Conservation (phyloP, 2,888 invertebrate genomes). For the Andrena fulva region DNA sequence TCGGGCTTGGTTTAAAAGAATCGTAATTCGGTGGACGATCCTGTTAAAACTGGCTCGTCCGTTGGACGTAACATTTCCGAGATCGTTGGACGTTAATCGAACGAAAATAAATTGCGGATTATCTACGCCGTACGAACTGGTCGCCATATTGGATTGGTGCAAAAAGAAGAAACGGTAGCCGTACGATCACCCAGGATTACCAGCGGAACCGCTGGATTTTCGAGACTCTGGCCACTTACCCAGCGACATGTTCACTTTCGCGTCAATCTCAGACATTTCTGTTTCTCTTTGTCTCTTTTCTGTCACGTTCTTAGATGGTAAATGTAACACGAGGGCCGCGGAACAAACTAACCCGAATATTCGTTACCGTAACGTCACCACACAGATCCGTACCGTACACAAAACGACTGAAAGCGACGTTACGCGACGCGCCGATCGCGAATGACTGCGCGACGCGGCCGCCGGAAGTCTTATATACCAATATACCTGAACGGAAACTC, state of each 20-base stretch:
- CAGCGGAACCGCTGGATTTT: slow-evolving; percentile 71
- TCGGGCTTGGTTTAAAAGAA: slow-evolving; percentile 24
- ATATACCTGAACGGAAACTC: slow-evolving; percentile 20
- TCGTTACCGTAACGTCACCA: slow-evolving; percentile 34
- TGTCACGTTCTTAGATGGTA: neutral
- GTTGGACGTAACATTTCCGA: slow-evolving; percentile 5
- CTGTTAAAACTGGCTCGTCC: slow-evolving; percentile 16
- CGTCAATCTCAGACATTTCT: slow-evolving; percentile 83
- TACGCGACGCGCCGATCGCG: slow-evolving; percentile 33
- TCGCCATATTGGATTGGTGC: slow-evolving; percentile 77
- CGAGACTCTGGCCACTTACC: slow-evolving; percentile 82
- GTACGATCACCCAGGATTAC: slow-evolving; percentile 80
- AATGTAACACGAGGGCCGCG: slow-evolving; percentile 27
- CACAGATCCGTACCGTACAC: slow-evolving; percentile 5
- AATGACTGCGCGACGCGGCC: slow-evolving; percentile 21
- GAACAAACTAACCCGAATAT: slow-evolving; percentile 30
- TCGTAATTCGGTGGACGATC: slow-evolving; percentile 22
- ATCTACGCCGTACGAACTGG: slow-evolving; percentile 52
- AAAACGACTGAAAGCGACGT: slow-evolving; percentile 29
- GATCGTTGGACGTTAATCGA: slow-evolving; percentile 41
- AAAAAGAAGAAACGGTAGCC: slow-evolving; percentile 74
- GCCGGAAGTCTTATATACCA: slow-evolving; percentile 22
- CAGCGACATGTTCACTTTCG: slow-evolving; percentile 84
- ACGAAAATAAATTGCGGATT: slow-evolving; percentile 57
- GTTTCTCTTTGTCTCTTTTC: slow-evolving; percentile 32